Evolutionary conservation across 2,113 vertebrate genomes (phyloP).

Genomic region (Acinonyx jubatus): DNA sequence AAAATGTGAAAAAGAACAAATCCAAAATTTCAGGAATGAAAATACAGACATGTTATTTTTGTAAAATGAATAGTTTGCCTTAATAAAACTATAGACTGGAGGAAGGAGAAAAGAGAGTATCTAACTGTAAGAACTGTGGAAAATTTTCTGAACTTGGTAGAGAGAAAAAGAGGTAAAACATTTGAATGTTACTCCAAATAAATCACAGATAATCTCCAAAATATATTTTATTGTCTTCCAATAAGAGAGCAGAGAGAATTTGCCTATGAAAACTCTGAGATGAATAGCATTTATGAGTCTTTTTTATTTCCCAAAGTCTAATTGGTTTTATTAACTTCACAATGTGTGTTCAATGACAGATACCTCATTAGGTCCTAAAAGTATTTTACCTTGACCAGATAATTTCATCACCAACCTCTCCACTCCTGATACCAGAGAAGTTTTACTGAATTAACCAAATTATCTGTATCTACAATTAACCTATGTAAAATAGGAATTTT

Average conservation of each 20-base stretch:
- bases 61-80: neutral
- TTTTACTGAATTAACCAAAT: neutral
- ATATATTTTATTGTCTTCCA: neutral
- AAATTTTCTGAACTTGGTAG: neutral
- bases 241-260: neutral
- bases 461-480: neutral
- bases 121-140: neutral
- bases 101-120: neutral
- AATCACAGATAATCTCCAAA: neutral
- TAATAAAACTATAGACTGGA: neutral
- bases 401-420: neutral
- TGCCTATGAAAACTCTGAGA: neutral
- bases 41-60: neutral
- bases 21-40: neutral
- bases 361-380: neutral
- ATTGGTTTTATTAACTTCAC: neutral
- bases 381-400: neutral
- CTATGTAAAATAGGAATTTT: neutral
- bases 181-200: neutral
- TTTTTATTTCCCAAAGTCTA: neutral
- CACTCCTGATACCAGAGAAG: neutral
- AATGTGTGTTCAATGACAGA: neutral
- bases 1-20: neutral
- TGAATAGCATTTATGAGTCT: neutral
- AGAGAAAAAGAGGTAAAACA: neutral